phyloP scores from a whole-genome alignment of 2,888 invertebrate species.

The Metacarcinus magister region DNA sequence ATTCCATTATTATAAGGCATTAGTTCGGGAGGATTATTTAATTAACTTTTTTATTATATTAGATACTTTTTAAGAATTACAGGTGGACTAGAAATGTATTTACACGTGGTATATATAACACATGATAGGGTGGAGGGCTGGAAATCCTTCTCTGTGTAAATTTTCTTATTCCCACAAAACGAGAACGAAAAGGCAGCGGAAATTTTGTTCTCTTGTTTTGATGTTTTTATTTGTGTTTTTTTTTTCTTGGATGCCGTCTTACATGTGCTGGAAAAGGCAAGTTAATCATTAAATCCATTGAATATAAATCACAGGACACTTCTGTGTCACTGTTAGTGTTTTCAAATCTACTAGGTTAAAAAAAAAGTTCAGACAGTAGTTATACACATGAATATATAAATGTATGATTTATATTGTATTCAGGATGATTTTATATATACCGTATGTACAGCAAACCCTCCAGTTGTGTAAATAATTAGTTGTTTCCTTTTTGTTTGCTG shows the following conservation, averaged over 20 bases:
- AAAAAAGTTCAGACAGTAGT: background rate
- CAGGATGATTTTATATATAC: background rate
- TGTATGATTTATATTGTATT: background rate
- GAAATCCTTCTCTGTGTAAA: background rate
- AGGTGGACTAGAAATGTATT: background rate
- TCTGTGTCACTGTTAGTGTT: background rate
- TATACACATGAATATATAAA: background rate
- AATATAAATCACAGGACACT: slow-evolving; percentile 18
- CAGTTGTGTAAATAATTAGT: background rate
- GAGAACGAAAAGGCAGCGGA: background rate
- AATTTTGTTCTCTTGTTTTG: background rate
- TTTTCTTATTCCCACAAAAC: background rate
- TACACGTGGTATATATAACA: background rate
- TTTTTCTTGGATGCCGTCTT: background rate
- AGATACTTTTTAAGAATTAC: background rate
- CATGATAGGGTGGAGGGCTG: background rate
- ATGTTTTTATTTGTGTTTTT: background rate
- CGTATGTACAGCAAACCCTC: background rate
- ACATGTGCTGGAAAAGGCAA: background rate
- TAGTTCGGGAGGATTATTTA: no score
- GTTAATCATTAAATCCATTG: background rate
- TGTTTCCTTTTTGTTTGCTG: no score
- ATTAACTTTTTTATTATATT: no score
- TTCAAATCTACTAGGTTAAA: background rate
- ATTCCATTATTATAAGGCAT: background rate